These are phyloP conservation scores for Nephrotoma guestfalica DNA, from an alignment of 2,888 invertebrate genomes.

Conservation along the genomic window DNA sequence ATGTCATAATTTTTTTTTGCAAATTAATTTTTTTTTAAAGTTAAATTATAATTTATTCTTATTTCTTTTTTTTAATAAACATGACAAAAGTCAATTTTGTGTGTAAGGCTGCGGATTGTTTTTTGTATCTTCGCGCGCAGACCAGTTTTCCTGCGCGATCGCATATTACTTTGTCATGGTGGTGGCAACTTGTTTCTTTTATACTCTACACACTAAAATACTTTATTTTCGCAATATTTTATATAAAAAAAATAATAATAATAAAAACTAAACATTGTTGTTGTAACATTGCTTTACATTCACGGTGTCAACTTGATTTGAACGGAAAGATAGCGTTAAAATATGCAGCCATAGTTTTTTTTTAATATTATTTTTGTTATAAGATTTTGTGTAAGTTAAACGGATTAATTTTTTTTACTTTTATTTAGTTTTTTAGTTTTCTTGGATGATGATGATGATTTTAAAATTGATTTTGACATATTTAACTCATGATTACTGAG, in stretches of 20 bases:
- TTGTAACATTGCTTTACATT: conserved; percentile 6
- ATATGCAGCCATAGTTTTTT: conserved; percentile 5
- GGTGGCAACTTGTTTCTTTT: conserved; percentile 7
- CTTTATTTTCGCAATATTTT: not conserved
- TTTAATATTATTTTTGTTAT: not conserved
- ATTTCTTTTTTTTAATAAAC: not conserved
- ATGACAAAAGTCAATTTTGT: conserved; percentile 3
- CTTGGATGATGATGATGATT: not conserved
- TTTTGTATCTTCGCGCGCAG: not conserved
- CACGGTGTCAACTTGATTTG: conserved; percentile 8
- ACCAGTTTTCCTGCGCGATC: not conserved
- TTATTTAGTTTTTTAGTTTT: not conserved
- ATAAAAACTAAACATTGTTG: not conserved
- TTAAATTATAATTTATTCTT: not conserved
- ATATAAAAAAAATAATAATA: not conserved
- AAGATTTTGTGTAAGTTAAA: not conserved
- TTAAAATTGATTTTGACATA: not conserved
- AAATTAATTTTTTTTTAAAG: not conserved
- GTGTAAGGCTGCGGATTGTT: not conserved
- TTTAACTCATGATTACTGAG: not conserved
- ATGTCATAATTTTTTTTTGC: not conserved
- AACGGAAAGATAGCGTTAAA: conserved; percentile 9
- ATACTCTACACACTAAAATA: not conserved
- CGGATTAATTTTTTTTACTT: not conserved
- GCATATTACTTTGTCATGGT: conserved; percentile 3